Base-by-base conservation (phyloP, 1,140 invertebrate species). In the Lordiphosa collinella region DNA sequence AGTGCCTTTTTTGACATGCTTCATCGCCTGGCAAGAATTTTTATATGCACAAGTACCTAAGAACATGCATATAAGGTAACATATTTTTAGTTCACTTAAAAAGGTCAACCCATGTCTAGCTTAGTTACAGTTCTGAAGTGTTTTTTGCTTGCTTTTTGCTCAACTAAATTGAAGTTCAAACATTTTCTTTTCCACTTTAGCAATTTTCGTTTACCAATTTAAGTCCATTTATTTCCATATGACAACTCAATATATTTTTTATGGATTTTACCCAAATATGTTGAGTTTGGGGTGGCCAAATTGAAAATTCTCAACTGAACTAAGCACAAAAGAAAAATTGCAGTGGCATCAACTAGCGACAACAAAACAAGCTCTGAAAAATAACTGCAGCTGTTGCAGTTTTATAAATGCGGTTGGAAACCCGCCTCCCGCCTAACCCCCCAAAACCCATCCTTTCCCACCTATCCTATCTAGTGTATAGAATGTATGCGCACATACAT, bases 351-450 rank as follows among this genome's bases (percentile, higher is more conserved):
- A 29, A 32, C 34, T 48, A 47, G 48, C 54, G 37, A 59, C 49
- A 79, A 73, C 68, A 79, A 64, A 78, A 64, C 58, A 79, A 74
- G 49, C 49, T 25, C 65, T 61, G 49, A 82, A 82, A 82, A 76
- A 82, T 76, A 82, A 82, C 61, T 82, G 76, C 76, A 82, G 76
- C 76, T 82, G 76, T 84, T 82, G 76, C 76, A 82, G 78, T 82
- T 82, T 82, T 72, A 80, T 71, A 82, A 79, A 82, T 82, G 71
- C 36, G 76, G 61, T 72, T 66, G 38, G 48, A 18, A n/a, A 3
- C 36, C 35, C 44, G 6, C 32, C 16, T 37, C 34, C 34, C 14
- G 41, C 25, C 6, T 3, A n/a, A 2, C 44, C 6, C 51, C 40
- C 49, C 40, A 51, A 46, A 53, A 58, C 13, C 49, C 54, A 49